A percentile compares a stretch with the other conserved stretches of the same genome.
These are phyloP conservation scores for Herminia tarsipennalis DNA, from an alignment of 2,888 invertebrate genomes.

Conservation along the genomic window DNA sequence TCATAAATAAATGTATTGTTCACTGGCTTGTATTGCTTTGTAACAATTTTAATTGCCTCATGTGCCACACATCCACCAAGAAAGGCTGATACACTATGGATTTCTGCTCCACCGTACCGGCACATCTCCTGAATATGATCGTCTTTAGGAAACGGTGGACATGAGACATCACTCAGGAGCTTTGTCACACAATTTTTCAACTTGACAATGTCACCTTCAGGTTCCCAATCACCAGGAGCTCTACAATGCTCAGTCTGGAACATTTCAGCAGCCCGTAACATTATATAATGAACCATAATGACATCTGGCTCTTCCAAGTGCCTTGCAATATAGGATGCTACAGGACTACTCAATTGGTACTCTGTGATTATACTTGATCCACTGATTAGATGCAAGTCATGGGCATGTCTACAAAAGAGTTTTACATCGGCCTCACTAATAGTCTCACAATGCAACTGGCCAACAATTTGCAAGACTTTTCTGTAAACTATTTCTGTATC, in stretches of 20 bases:
- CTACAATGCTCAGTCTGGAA: slow-evolving; percentile 95
- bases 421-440: slow-evolving; percentile 93
- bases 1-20: slow-evolving; percentile 98
- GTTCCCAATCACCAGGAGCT: slow-evolving; percentile 95
- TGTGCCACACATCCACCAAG: slow-evolving; percentile 97
- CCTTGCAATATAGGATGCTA: slow-evolving; percentile 86
- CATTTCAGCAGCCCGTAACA: slow-evolving; percentile 95
- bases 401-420: slow-evolving; percentile 95
- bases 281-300: slow-evolving; percentile 95
- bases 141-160: slow-evolving; percentile 92
- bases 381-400: slow-evolving; percentile 91
- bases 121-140: slow-evolving; percentile 98
- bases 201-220: slow-evolving; percentile 95
- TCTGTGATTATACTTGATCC: slow-evolving; percentile 93
- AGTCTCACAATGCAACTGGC: slow-evolving; percentile 90
- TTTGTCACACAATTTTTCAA: slow-evolving; percentile 91
- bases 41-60: slow-evolving; percentile 97
- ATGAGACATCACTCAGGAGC: slow-evolving; percentile 94
- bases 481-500: slow-evolving; percentile 94
- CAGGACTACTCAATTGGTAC: slow-evolving; percentile 88
- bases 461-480: slow-evolving; percentile 92
- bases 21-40: slow-evolving; percentile 97
- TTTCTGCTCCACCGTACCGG: slow-evolving; percentile 96
- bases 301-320: slow-evolving; percentile 93
- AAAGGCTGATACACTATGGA: slow-evolving; percentile 97